Conservation (phyloP, 37 sponge, comb jelly and placozoan species). For the Crambe crambe region DNA sequence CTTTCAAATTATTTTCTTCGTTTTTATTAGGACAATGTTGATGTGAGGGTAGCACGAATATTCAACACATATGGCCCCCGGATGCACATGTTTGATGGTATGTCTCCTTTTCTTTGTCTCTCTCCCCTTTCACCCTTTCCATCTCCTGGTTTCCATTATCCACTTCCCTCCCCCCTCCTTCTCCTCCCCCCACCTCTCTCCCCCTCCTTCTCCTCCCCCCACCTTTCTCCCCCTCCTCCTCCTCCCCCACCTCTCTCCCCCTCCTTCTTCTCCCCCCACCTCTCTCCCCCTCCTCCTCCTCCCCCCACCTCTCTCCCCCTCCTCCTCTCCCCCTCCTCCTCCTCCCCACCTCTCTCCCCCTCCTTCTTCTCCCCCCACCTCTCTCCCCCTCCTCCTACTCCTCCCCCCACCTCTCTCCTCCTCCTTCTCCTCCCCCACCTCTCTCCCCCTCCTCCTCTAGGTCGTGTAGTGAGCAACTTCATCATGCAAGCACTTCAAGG, state of each 20-base stretch:
- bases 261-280: too few relatives aligned
- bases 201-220: too few relatives aligned
- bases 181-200: background rate
- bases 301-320: too few relatives aligned
- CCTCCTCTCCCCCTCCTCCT: background rate
- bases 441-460: conserved; percentile 48
- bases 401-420: background rate
- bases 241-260: background rate
- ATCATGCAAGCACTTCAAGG: conserved; percentile 87
- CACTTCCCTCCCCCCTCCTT: background rate
- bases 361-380: background rate
- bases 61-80: conserved; percentile 97
- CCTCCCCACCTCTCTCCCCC: background rate
- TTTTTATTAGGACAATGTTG: conserved; percentile 74
- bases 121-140: background rate
- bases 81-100: conserved; percentile 97
- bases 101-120: background rate
- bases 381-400: too few relatives aligned
- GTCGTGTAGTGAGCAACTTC: conserved; percentile 95
- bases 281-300: too few relatives aligned
- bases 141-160: background rate
- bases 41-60: conserved; percentile 92
- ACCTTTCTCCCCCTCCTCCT: background rate
- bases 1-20: background rate
- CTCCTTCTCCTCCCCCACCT: conserved; percentile 4